These are phyloP conservation scores for Gobiocypris rarus DNA, from an alignment of 2,113 vertebrate genomes.

Conservation along the genomic window DNA sequence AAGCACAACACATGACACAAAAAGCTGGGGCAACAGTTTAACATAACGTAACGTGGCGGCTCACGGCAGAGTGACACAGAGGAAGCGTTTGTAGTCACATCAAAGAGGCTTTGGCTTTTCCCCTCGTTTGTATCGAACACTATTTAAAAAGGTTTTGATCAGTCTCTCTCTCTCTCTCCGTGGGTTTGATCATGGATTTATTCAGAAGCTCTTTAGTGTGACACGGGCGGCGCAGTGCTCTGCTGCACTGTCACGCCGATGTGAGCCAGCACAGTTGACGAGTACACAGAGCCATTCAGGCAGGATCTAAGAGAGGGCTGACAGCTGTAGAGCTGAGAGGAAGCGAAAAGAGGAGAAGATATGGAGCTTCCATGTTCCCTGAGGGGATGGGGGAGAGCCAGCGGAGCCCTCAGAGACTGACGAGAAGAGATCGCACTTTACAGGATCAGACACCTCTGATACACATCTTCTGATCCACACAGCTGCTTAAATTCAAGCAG, in stretches of 20 bases:
- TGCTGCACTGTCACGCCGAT: slow-evolving; percentile 68
- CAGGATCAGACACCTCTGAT: slow-evolving; percentile 37
- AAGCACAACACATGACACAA: slow-evolving; percentile 47
- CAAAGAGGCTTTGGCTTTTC: slow-evolving; percentile 66
- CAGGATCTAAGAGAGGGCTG: slow-evolving; percentile 65
- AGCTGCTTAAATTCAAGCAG: slow-evolving; percentile 26
- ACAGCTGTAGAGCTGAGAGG: slow-evolving; percentile 66
- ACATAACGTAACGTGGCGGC: slow-evolving; percentile 69
- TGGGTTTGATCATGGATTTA: slow-evolving; percentile 74
- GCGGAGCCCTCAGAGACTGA: slow-evolving; percentile 21
- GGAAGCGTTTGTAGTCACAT: slow-evolving; percentile 77
- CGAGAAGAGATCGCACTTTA: slow-evolving; percentile 37
- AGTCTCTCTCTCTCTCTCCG: slow-evolving; percentile 55
- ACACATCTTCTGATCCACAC: slow-evolving; percentile 4
- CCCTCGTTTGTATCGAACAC: slow-evolving; percentile 67
- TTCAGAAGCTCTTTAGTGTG: slow-evolving; percentile 72
- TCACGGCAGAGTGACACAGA: slow-evolving; percentile 64
- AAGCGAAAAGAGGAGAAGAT: slow-evolving; percentile 33
- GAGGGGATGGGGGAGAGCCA: slow-evolving; percentile 39
- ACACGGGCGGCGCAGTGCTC: slow-evolving; percentile 65
- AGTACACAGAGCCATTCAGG: slow-evolving; percentile 65
- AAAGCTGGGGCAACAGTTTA: slow-evolving; percentile 67
- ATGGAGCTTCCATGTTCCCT: slow-evolving; percentile 29
- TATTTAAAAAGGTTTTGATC: slow-evolving; percentile 76
- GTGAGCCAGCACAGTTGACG: slow-evolving; percentile 65